Evolutionary conservation across 1,140 invertebrate species (phyloP).

Genomic region (Drosophila bipectinata): DNA sequence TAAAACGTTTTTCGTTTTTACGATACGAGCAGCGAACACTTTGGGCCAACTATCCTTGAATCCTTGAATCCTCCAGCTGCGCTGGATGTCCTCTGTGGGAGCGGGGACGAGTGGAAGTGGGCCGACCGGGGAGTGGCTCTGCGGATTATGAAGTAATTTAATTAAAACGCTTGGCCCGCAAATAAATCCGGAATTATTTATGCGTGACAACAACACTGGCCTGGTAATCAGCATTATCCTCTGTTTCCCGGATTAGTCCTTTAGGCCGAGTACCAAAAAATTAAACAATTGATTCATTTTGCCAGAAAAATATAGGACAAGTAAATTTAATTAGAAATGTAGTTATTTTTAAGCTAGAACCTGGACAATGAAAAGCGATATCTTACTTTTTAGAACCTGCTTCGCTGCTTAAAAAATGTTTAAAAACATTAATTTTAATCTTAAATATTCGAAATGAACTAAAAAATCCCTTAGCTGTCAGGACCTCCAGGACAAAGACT

Average conservation of each 20-base stretch:
- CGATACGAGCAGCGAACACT: conserved; percentile 69
- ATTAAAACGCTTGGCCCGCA: conserved; percentile 62
- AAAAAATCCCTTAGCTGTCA: conserved; percentile 3
- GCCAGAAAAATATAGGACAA: neutral
- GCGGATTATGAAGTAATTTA: conserved; percentile 76
- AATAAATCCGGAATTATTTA: conserved; percentile 61
- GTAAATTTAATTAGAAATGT: neutral
- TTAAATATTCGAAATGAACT: neutral
- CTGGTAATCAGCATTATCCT: conserved; percentile 4
- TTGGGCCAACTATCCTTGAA: conserved; percentile 45
- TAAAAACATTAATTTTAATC: neutral
- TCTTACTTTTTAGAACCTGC: too few species aligned
- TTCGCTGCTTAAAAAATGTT: too few species aligned
- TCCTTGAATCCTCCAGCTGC: conserved; percentile 20
- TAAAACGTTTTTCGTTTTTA: conserved; percentile 82
- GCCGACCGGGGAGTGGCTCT: conserved; percentile 14
- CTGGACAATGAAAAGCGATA: too few species aligned
- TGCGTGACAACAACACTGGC: conserved; percentile 16
- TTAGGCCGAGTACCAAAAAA: neutral
- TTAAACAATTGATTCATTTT: neutral
- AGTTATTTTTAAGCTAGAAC: neutral
- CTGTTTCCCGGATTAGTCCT: neutral
- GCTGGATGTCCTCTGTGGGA: conserved; percentile 21
- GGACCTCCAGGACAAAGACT: conserved; percentile 51
- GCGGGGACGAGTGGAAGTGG: too few species aligned